Conservation (phyloP, 1,140 invertebrate genomes). For the Pararge aegeria region DNA sequence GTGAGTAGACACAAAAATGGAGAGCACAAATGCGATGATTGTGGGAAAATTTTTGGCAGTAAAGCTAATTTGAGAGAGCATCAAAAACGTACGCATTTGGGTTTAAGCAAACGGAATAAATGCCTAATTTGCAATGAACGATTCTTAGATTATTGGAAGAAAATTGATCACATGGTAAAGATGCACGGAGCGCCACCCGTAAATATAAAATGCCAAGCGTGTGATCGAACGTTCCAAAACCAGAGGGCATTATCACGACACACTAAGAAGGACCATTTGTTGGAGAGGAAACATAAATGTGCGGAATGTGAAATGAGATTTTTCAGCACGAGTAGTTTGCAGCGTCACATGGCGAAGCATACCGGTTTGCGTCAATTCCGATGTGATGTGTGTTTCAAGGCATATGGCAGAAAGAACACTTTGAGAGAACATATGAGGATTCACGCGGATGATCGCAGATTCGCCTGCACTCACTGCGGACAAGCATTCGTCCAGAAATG, state of each 20-base stretch:
- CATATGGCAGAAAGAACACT: conserved; percentile 89
- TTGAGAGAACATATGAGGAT: conserved; percentile 84
- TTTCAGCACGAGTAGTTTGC: conserved; percentile 85
- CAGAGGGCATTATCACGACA: conserved; percentile 43
- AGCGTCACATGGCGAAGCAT: conserved; percentile 86
- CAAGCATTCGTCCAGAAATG: conserved; percentile 66
- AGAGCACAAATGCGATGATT: conserved; percentile 43
- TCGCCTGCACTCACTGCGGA: conserved; percentile 44
- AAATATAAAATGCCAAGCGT: conserved; percentile 51
- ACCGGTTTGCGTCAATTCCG: conserved; percentile 87
- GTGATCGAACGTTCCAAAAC: conserved; percentile 46
- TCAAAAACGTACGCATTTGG: conserved; percentile 42
- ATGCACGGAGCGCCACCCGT: conserved; percentile 45
- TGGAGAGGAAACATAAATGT: conserved; percentile 52
- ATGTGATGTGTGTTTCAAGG: conserved; percentile 88
- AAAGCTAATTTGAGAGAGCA: conserved; percentile 43
- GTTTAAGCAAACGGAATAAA: conserved; percentile 44
- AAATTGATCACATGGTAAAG: conserved; percentile 51
- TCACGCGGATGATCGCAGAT: conserved; percentile 49
- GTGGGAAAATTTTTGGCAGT: conserved; percentile 47
- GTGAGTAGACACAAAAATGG: conserved; percentile 42
- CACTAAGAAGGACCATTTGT: conserved; percentile 52
- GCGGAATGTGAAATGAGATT: conserved; percentile 85
- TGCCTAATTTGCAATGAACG: conserved; percentile 48
- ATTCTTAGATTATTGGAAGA: conserved; percentile 56